Conservation (phyloP, 2,888 invertebrate species). For the Cheiracanthium punctorium region DNA sequence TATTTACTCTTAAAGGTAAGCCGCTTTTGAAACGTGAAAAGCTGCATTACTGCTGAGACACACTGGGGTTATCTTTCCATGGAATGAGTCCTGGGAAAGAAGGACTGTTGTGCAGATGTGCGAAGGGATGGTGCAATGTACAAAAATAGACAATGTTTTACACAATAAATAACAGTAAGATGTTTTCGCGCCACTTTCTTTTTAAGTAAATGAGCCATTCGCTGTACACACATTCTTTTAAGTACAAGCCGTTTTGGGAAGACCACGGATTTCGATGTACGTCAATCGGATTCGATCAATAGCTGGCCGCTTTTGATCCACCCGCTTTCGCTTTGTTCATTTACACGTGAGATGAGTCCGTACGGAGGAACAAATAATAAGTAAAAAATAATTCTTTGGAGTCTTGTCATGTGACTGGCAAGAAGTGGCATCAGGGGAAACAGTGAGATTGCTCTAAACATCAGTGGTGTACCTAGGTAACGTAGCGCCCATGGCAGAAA, state of each 20-base stretch:
- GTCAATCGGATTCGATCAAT: neutral
- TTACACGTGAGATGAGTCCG: neutral
- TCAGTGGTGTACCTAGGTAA: too few species aligned
- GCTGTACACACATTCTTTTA: constrained; percentile 44
- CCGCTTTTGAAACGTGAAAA: too few species aligned
- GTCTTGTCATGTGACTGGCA: neutral
- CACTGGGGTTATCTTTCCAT: too few species aligned
- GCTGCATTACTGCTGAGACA: too few species aligned
- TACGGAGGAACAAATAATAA: neutral
- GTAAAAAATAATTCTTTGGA: neutral
- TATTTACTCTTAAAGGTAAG: too few species aligned
- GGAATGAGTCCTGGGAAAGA: constrained; percentile 14
- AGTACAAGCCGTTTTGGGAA: constrained; percentile 63
- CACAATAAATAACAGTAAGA: constrained; percentile 68
- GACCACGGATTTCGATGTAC: constrained; percentile 23
- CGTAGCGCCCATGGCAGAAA: too few species aligned
- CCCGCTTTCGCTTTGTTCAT: neutral
- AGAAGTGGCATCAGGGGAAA: neutral
- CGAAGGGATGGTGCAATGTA: constrained; percentile 57
- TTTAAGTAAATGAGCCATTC: constrained; percentile 61
- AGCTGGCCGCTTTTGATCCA: neutral
- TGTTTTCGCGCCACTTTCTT: constrained; percentile 40
- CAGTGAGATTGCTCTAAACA: neutral
- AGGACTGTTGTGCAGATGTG: constrained; percentile 58
- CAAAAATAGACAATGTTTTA: constrained; percentile 68